Percentiles rank a stretch among this genome's conserved stretches.
These are phyloP conservation scores for human (Homo sapiens) DNA, from an alignment of 2,113 vertebrate species.

Conservation along the genomic window GRCh38 chr1:195010001-195010500, in stretches of 20 bases:
- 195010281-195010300: background rate
- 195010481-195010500: background rate
- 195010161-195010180: background rate
- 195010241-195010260: background rate
- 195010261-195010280: accelerated
- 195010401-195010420: background rate
- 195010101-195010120: background rate
- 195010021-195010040: background rate
- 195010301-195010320: background rate
- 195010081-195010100: background rate
- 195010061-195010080: background rate
- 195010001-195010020: background rate
- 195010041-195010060: background rate
- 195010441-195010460: background rate
- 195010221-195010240: background rate
- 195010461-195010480: background rate
- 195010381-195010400: accelerated
- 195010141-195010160: background rate
- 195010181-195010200: background rate
- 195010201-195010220: background rate
- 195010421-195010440: background rate
- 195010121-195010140: background rate
- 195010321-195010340: background rate
- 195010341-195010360: background rate
- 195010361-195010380: background rate